Evolutionary conservation across 2,113 vertebrate genomes (phyloP).

Genomic region (Eptesicus fuscus): DNA sequence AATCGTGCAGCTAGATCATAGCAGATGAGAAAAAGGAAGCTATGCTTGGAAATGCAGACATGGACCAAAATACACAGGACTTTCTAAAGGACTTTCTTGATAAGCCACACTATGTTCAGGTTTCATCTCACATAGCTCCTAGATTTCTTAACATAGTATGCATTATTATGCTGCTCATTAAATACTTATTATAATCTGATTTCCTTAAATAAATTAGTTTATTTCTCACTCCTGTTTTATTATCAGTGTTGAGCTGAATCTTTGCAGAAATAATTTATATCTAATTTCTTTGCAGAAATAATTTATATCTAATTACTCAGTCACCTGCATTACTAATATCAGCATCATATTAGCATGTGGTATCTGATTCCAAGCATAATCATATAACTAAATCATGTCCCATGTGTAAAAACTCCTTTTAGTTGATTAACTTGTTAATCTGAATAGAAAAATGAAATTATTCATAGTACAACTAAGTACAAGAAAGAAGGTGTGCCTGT

Average conservation of each 20-base stretch:
- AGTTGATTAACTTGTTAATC: not conserved
- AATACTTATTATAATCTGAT: not conserved
- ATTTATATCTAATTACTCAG: not conserved
- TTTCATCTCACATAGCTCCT: not conserved
- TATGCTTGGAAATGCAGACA: not conserved
- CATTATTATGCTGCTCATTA: not conserved
- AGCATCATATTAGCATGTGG: not conserved
- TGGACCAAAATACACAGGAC: not conserved
- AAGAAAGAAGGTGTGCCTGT: not conserved
- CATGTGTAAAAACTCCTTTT: not conserved
- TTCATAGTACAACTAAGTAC: not conserved
- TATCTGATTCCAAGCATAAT: not conserved
- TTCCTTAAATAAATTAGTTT: not conserved
- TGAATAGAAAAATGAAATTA: not conserved
- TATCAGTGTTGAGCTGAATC: not conserved
- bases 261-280: slow-evolving; percentile 33
- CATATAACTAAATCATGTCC: not conserved
- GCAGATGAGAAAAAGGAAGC: not conserved
- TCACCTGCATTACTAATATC: not conserved
- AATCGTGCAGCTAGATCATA: not conserved
- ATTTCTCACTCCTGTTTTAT: not conserved
- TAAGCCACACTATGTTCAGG: not conserved
- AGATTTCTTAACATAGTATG: not conserved
- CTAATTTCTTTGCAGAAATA: slow-evolving; percentile 19
- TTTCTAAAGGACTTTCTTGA: not conserved